A percentile compares a stretch with the other conserved stretches of the same genome.
phyloP scores from a whole-genome alignment of 2,888 invertebrate species.

The Watsonalla cultraria region DNA sequence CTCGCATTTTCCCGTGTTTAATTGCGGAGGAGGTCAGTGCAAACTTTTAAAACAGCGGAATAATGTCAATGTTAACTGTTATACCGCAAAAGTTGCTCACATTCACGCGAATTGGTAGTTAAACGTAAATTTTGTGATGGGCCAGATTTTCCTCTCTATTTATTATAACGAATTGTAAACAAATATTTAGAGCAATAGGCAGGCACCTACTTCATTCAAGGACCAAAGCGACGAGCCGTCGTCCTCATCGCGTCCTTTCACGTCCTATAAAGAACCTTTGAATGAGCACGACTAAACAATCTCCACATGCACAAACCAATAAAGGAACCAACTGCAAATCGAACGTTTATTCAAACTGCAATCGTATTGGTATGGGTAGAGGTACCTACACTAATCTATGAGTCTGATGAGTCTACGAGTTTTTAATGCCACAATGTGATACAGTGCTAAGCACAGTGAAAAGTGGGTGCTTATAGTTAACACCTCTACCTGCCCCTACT shows the following conservation, averaged over 20 bases:
- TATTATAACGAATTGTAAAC: background rate
- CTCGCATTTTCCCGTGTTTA: constrained; percentile 37
- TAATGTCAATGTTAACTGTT: constrained; percentile 28
- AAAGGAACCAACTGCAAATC: background rate
- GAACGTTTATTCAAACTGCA: too few species aligned
- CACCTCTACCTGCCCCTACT: too few species aligned
- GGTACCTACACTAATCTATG: too few species aligned
- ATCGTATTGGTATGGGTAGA: too few species aligned
- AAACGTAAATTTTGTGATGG: background rate
- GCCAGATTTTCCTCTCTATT: background rate
- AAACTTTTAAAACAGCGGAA: constrained; percentile 22
- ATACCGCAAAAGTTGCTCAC: constrained; percentile 14
- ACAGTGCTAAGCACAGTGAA: too few species aligned
- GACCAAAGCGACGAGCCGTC: constrained; percentile 45
- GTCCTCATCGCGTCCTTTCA: constrained; percentile 62
- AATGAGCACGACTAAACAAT: constrained; percentile 11
- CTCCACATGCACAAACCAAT: constrained; percentile 1
- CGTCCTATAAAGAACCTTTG: constrained; percentile 33
- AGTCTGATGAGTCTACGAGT: too few species aligned
- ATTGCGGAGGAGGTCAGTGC: constrained; percentile 30
- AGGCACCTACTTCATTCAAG: constrained; percentile 32
- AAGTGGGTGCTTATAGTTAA: too few species aligned
- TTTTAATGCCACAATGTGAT: too few species aligned
- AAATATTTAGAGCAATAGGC: background rate
- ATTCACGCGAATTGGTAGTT: constrained; percentile 5